These are phyloP conservation scores for Philopedon plagiatum DNA, from an alignment of 2,888 invertebrate species.

Conservation along the genomic window DNA sequence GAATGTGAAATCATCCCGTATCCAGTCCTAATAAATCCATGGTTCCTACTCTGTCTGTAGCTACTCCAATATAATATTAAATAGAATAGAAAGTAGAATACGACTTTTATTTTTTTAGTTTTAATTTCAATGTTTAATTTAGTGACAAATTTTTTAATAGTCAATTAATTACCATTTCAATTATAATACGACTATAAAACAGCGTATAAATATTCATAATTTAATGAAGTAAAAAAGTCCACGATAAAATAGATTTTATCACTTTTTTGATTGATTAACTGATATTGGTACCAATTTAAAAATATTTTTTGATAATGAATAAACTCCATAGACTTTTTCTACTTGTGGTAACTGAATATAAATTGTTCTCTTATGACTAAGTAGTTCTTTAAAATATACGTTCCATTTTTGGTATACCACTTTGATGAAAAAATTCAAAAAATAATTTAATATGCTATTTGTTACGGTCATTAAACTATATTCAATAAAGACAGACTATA, in stretches of 20 bases:
- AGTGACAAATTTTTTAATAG: not conserved
- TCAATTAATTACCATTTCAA: not conserved
- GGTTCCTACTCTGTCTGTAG: too few relatives aligned
- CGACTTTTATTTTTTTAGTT: not conserved
- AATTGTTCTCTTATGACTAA: constrained; percentile 9
- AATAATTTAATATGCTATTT: not conserved
- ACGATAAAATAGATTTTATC: constrained; percentile 11
- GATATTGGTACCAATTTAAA: constrained; percentile 4
- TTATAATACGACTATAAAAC: not conserved
- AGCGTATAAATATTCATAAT: constrained; percentile 9
- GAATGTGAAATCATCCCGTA: too few relatives aligned
- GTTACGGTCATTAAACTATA: not conserved
- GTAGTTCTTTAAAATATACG: not conserved
- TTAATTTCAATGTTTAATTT: not conserved
- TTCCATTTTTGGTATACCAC: constrained; percentile 1
- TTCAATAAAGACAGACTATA: not conserved
- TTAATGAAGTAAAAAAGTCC: constrained; percentile 5
- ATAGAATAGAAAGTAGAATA: not conserved
- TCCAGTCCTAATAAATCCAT: too few relatives aligned
- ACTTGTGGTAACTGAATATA: constrained; percentile 9
- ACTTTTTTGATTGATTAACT: constrained; percentile 9
- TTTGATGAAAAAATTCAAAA: not conserved
- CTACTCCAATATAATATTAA: too few relatives aligned
- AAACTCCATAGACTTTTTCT: not conserved
- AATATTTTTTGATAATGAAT: not conserved